A percentile compares a stretch with the other conserved stretches of the same genome.
These are phyloP conservation scores for Diarsia rubi DNA, from an alignment of 2,888 invertebrate species.

Conservation along the genomic window DNA sequence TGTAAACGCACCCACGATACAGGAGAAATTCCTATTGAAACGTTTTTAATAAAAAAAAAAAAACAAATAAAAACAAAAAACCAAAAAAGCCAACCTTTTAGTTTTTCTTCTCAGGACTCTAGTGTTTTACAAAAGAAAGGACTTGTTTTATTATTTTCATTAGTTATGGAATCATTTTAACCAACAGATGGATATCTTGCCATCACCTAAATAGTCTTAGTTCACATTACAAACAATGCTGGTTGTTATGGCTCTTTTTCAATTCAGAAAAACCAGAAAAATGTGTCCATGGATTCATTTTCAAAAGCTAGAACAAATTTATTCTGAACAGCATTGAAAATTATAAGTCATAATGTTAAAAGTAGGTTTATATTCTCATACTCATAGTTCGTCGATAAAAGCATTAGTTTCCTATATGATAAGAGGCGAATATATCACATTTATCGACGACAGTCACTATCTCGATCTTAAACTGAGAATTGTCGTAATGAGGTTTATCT, in stretches of 20 bases:
- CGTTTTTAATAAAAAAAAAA: no score
- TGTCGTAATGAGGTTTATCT: constrained; percentile 62
- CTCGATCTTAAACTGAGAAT: constrained; percentile 56
- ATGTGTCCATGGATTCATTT: neutral
- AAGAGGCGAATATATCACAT: constrained; percentile 50
- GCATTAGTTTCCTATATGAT: constrained; percentile 50
- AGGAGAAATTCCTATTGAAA: no score
- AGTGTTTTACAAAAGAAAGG: no score
- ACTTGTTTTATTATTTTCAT: neutral
- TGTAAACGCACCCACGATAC: no score
- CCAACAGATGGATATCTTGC: neutral
- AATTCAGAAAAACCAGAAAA: neutral
- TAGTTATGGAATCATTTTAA: neutral
- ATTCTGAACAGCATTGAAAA: neutral
- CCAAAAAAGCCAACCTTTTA: no score
- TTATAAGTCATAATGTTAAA: neutral
- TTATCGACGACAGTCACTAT: constrained; percentile 51
- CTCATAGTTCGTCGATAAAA: constrained; percentile 17
- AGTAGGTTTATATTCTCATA: constrained; percentile 4
- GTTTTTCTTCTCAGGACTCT: no score
- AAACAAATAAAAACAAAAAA: no score
- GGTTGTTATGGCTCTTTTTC: no score
- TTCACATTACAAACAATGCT: neutral
- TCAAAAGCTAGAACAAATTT: neutral
- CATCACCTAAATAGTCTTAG: neutral